Percentiles rank a stretch among this genome's conserved stretches.
Conservation (phyloP, 64 coral and sea anemone genomes). For the Cladopsammia gracilis region DNA sequence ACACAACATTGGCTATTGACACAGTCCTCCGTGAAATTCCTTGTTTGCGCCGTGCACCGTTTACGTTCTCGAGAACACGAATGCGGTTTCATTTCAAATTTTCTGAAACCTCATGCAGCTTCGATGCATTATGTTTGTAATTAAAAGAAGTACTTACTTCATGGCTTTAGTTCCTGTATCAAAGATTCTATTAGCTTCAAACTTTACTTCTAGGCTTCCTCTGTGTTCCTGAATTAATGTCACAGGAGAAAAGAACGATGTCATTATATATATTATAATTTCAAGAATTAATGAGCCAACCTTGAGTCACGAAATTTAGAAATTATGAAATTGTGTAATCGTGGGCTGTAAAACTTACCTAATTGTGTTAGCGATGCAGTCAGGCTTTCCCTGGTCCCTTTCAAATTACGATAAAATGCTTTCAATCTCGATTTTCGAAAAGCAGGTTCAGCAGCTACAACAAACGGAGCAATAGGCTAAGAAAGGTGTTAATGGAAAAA, state of each 20-base stretch:
- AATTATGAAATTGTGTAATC: constrained; percentile 1
- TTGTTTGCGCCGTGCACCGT: background rate
- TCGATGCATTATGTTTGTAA: background rate
- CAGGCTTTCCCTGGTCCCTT: background rate
- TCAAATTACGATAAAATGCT: background rate
- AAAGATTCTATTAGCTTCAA: constrained; percentile 2
- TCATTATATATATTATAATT: constrained; percentile 9
- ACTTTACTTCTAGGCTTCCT: background rate
- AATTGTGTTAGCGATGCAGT: background rate
- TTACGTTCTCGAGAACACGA: background rate
- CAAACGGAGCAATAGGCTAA: background rate
- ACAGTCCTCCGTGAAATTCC: background rate
- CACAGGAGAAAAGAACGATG: constrained; percentile 1
- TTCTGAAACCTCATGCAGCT: background rate
- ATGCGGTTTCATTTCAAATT: no score
- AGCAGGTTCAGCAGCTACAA: background rate
- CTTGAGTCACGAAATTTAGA: constrained; percentile 18
- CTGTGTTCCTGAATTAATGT: constrained; percentile 6
- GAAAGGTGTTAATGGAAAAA: background rate
- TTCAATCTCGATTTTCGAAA: background rate
- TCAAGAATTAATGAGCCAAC: constrained; percentile 56
- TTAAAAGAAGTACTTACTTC: constrained; percentile 15
- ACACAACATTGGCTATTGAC: constrained; percentile 18
- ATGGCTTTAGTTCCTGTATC: constrained; percentile 1
- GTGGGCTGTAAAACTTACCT: background rate